Base-by-base conservation (phyloP, 2,113 vertebrate species). In the Salvelinus fontinalis region DNA sequence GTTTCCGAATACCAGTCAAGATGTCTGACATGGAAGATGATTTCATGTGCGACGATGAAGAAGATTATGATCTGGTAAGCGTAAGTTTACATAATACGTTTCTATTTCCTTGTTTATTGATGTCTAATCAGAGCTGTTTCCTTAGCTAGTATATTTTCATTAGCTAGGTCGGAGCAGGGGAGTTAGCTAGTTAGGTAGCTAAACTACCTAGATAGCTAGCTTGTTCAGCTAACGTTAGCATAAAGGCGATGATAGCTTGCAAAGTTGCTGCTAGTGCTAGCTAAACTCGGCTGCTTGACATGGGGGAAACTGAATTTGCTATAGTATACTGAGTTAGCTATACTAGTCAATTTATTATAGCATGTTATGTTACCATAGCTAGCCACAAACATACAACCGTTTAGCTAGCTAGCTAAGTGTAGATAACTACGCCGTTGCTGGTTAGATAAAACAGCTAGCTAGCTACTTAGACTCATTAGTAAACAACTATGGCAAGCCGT, bases 1-100 rank as follows among this genome's bases (percentile, higher is more conserved):
- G 68, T n/a, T 13, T 3, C 88, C 89, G 88, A 88, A 76, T 72
- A 77, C 75, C 72, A 75, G 87, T 92, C 94, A 96, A 96, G 89
- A 99, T 99, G 97, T 98, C 97, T 93, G 97, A 99, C 94, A 98
- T 98, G 97, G 97, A 99, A 89, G 97, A 99, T 93, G 97, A 99
- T 93, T 99, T 98, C 91, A 98, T 99, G 97, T 98, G 97, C 94
- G 97, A 98, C 77, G 97, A 98, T 90, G 97, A 98, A 84, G 97
- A 99, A 84, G 97, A 99, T 92, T 99, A 99, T 85, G 97, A 99
- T 91, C 91, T 98, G 97, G 97, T 98, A 93, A 87, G 92, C 16
- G 24, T 62, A 59, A 69, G 9, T 26, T 39, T 69, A 39, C 18
- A n/a, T 39, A 34, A n/a, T 18, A 44, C 31, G 11, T 69, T 16